Evolutionary conservation across 2,888 invertebrate species (phyloP).

Genomic region (Caenorhabditis sulstoni): DNA sequence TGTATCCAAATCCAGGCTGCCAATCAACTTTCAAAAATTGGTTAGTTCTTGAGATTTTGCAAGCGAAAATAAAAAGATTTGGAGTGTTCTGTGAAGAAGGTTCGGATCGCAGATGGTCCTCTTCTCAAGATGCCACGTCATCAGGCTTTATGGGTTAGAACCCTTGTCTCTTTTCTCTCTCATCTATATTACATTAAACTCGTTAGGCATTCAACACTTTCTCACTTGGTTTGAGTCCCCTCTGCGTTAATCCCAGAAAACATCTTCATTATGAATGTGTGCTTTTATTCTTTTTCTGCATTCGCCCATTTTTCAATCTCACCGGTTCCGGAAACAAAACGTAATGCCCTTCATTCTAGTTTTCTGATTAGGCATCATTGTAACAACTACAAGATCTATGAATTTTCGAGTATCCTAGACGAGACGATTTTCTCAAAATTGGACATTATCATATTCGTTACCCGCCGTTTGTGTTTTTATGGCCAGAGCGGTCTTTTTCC

Average conservation of each 20-base stretch:
- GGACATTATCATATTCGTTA: no score
- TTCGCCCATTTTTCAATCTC: neutral
- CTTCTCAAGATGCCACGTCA: conserved; percentile 34
- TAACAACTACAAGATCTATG: no score
- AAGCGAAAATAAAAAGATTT: no score
- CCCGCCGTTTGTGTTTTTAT: no score
- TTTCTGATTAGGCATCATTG: neutral
- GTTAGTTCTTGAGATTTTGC: neutral
- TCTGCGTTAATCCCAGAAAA: conserved; percentile 19
- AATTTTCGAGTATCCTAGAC: no score
- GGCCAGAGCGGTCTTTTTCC: no score
- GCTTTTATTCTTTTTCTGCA: neutral
- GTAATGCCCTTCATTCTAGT: neutral
- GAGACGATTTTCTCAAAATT: no score
- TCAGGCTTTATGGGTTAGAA: neutral
- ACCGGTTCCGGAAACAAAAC: neutral
- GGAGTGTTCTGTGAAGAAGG: no score
- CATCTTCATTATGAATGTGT: conserved; percentile 1
- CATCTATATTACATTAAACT: conserved; percentile 55
- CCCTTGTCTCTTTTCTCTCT: conserved; percentile 22
- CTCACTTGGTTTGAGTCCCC: neutral
- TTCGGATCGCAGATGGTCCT: conserved; percentile 28
- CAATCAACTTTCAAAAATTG: neutral
- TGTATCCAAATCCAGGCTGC: neutral
- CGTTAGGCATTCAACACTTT: conserved; percentile 44